Base-by-base conservation (phyloP, 1,140 invertebrate genomes). In the Sitobion miscanthi region DNA sequence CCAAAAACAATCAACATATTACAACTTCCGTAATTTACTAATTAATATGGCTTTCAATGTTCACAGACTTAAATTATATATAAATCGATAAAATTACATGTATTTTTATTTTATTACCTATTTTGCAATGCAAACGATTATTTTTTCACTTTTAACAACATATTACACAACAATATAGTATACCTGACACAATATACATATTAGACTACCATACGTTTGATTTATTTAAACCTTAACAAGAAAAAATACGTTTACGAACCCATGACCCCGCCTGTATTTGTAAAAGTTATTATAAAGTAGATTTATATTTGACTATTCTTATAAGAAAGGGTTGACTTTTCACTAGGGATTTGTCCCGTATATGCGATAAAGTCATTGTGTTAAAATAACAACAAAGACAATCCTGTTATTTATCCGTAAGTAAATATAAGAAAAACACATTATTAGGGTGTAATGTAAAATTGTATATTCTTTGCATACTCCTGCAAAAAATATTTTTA, bases 341-440 rank as follows among this genome's bases (percentile, higher is more conserved):
- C 85, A 17, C 45, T 9, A 87, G 85, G 85, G 42, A 86, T 86
- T 30, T 86, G 21, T 47, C 8, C 25, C 42, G 5, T 54, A 11
- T 86, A 87, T 17, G 0, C 25, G 25, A 47, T 30, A 45, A 45
- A 11, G 11, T n/a, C 25, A 47, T 87, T 87, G 30, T 87, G 85
- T 30, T 47, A 45, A 87, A 87, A 47, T 47, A 86, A 86, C 25
- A 45, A 25, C 42, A 30, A 30, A 25, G 8, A 87, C 47, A 47
- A 30, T 47, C 14, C 83, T 30, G 45, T 49, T 87, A 20, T 87
- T 87, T 87, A 87, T 17, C 42, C 85, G 6, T 17, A 17, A 45
- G 23, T 45, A 86, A 45, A 86, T 45, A 86, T 42, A 45, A 86
- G 42, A 47, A 87, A 87, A 87, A 77, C 62, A 77, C n/a, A 77